phyloP scores from a whole-genome alignment of 2,888 invertebrate species.

The Macrosiphum euphorbiae region DNA sequence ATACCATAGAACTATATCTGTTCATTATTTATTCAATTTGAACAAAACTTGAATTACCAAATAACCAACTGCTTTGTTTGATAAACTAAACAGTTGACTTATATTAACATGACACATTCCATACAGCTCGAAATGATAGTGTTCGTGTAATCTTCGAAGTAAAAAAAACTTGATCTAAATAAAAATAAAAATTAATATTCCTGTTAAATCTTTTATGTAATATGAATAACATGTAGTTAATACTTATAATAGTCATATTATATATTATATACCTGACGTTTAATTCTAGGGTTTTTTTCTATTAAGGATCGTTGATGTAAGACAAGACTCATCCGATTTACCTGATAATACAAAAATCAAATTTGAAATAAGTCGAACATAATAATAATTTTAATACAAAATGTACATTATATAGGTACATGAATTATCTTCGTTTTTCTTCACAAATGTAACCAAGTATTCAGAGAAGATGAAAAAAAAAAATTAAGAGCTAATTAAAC shows the following conservation, averaged over 20 bases:
- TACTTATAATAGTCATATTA: too few species aligned
- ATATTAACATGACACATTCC: background rate
- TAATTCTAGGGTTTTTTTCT: background rate
- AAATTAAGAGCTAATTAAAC: too few species aligned
- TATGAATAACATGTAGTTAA: background rate
- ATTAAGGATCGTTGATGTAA: background rate
- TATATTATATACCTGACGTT: background rate
- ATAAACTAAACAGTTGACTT: background rate
- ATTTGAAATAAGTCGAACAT: background rate
- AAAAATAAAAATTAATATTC: background rate
- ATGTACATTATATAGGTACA: too few species aligned
- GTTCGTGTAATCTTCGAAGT: background rate
- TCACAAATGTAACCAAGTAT: too few species aligned
- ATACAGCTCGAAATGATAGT: background rate
- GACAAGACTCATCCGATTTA: background rate
- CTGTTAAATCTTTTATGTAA: background rate
- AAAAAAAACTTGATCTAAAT: background rate
- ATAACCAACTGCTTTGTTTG: background rate
- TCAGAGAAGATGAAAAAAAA: too few species aligned
- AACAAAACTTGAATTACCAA: background rate
- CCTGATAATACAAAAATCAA: background rate
- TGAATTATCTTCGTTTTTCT: too few species aligned
- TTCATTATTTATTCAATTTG: background rate
- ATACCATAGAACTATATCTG: background rate
- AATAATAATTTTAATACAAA: too few species aligned